A percentile compares a stretch with the other conserved stretches of the same genome.
phyloP scores from a whole-genome alignment of 2,113 vertebrate species.

The Baryphthengus martii region DNA sequence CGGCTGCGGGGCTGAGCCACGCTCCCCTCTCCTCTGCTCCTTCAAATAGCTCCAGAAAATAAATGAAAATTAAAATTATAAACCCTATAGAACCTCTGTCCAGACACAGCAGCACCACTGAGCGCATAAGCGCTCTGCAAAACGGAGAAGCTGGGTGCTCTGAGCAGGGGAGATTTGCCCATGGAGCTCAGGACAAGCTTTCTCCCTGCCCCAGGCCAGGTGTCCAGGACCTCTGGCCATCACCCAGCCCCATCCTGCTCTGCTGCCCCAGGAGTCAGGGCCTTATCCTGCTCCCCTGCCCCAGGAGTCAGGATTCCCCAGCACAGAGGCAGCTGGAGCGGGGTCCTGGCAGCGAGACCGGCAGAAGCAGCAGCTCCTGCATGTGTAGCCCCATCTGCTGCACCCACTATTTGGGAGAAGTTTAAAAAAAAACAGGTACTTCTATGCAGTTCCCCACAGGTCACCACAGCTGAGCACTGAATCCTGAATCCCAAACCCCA shows the following conservation, averaged over 20 bases:
- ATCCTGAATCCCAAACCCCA: not conserved
- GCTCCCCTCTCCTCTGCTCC: not conserved
- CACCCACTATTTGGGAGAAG: not conserved
- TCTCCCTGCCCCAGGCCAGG: too few species aligned
- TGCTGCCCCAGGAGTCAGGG: not conserved
- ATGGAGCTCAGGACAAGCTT: accelerated
- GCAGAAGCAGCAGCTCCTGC: not conserved
- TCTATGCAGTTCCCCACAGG: accelerated
- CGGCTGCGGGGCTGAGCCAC: not conserved
- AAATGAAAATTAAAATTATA: not conserved
- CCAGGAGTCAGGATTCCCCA: not conserved
- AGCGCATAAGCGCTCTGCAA: accelerated
- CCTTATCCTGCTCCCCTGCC: not conserved
- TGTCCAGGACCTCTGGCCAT: too few species aligned
- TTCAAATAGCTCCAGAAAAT: not conserved
- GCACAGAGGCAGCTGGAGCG: not conserved
- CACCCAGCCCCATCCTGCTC: not conserved
- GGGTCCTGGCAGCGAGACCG: not conserved
- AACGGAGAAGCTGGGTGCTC: not conserved
- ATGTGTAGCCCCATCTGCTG: accelerated
- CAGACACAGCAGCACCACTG: not conserved
- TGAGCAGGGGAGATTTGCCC: not conserved
- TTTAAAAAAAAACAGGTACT: not conserved
- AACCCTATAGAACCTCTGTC: not conserved
- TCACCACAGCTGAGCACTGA: accelerated